Evolutionary conservation across 2,113 vertebrate species (phyloP).

Genomic region (Rhabdomys dilectus): DNA sequence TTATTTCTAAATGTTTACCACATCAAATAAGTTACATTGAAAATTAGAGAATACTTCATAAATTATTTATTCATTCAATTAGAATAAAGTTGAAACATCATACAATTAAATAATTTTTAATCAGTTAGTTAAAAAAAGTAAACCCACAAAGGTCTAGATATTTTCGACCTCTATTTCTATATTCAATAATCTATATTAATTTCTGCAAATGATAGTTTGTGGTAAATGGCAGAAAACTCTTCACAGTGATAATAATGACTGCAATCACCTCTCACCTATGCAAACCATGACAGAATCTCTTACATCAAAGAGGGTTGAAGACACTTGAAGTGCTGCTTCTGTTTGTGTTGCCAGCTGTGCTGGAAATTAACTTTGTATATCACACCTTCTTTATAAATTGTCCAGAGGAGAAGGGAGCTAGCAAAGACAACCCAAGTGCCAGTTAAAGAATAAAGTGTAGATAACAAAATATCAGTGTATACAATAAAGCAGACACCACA

Average conservation of each 20-base stretch:
- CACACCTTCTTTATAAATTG: not conserved
- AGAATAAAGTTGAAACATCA: no score
- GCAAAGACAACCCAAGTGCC: not conserved
- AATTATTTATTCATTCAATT: no score
- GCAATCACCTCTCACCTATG: not conserved
- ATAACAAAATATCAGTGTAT: not conserved
- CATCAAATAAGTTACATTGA: no score
- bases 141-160: no score
- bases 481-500: not conserved
- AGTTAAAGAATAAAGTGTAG: not conserved
- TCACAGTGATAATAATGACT: not conserved
- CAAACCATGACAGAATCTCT: not conserved
- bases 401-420: not conserved
- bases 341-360: not conserved
- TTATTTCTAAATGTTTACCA: no score
- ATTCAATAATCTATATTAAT: no score
- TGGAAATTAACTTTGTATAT: not conserved
- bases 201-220: no score
- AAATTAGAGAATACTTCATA: no score
- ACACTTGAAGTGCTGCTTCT: not conserved
- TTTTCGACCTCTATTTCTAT: no score
- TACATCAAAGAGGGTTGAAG: not conserved
- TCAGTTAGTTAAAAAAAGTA: no score
- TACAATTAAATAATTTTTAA: no score
- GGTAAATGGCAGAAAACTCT: no score